Conservation (phyloP, 2,888 invertebrate genomes). For the Hemithea aestivaria region DNA sequence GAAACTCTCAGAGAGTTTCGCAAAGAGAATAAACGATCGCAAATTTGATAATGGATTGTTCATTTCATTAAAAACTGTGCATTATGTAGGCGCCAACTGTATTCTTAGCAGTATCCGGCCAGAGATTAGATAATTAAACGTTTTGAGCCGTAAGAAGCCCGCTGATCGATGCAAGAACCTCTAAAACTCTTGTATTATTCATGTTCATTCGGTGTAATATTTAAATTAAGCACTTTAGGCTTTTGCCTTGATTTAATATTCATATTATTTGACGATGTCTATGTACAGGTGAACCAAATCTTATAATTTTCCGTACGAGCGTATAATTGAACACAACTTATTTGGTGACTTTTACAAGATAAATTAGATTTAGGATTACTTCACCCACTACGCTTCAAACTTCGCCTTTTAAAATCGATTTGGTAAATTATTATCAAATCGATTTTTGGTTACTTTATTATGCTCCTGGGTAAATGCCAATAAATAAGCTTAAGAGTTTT, state of each 20-base stretch:
- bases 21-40: too few species aligned
- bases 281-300: conserved; percentile 8
- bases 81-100: conserved; percentile 6
- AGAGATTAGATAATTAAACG: conserved; percentile 34
- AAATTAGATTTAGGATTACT: too few species aligned
- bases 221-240: conserved; percentile 52
- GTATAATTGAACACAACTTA: too few species aligned
- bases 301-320: not conserved
- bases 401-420: too few species aligned
- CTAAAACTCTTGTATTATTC: conserved; percentile 53
- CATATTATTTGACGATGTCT: conserved; percentile 37
- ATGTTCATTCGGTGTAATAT: conserved; percentile 47
- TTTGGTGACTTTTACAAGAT: too few species aligned
- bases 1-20: too few species aligned
- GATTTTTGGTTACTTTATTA: too few species aligned
- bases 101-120: conserved; percentile 8
- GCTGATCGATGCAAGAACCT: conserved; percentile 34
- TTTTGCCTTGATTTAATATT: conserved; percentile 47
- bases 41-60: not conserved
- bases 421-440: too few species aligned
- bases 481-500: too few species aligned
- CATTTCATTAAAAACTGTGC: conserved; percentile 8
- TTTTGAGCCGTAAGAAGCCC: conserved; percentile 28
- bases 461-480: too few species aligned
- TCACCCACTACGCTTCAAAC: too few species aligned